Evolutionary conservation across 2,113 vertebrate species (phyloP).

Genomic region (Heliornis fulica): DNA sequence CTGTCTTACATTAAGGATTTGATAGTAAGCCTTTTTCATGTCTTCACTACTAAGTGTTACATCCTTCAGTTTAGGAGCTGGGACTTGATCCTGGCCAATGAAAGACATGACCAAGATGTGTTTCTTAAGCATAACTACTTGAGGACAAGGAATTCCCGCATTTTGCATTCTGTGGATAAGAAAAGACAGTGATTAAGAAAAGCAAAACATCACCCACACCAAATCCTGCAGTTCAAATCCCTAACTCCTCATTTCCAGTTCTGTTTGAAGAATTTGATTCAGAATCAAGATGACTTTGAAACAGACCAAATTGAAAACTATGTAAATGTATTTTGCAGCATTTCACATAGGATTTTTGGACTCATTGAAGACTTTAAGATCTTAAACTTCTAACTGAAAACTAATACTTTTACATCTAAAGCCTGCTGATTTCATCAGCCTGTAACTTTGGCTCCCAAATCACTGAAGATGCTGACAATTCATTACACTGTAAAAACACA

Average conservation of each 20-base stretch:
- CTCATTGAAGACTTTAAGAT: too few relatives aligned
- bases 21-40: slow-evolving; percentile 86
- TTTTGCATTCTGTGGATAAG: slow-evolving; percentile 85
- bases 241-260: not conserved
- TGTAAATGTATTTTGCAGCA: not conserved
- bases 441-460: not conserved
- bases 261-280: not conserved
- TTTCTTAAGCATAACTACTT: slow-evolving; percentile 92
- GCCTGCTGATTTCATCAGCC: not conserved
- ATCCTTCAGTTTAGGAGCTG: slow-evolving; percentile 95
- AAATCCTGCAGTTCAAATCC: not conserved
- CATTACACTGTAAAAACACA: not conserved
- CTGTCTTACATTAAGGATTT: slow-evolving; percentile 83
- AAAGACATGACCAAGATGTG: slow-evolving; percentile 98
- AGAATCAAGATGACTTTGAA: not conserved
- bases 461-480: not conserved
- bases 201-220: not conserved
- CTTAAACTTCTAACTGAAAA: not conserved
- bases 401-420: not conserved
- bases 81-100: slow-evolving; percentile 91
- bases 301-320: not conserved
- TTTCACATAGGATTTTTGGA: too few relatives aligned
- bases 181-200: not conserved
- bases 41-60: slow-evolving; percentile 84
- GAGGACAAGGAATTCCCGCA: slow-evolving; percentile 89